Conservation (phyloP, 2,113 vertebrate genomes). For the Emydura subglobosa region DNA sequence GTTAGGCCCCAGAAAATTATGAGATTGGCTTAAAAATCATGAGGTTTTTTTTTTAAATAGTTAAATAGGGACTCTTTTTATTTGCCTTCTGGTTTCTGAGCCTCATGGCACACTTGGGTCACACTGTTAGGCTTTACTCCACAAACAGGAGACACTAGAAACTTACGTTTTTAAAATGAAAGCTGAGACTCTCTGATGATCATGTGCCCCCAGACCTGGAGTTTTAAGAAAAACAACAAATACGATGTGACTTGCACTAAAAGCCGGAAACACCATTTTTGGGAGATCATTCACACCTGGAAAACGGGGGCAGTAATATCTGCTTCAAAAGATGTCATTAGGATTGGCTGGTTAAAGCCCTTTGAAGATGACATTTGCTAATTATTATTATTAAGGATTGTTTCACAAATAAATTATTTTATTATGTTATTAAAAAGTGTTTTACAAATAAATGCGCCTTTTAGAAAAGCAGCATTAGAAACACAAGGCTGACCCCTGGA, state of each 20-base stretch:
- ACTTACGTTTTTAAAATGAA: neutral
- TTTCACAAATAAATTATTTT: constrained; percentile 65
- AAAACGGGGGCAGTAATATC: constrained; percentile 49
- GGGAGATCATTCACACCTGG: constrained; percentile 60
- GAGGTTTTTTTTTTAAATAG: neutral
- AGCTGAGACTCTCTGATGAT: constrained; percentile 40
- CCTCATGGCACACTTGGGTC: neutral
- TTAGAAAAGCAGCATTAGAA: constrained; percentile 59
- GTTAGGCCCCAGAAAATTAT: neutral
- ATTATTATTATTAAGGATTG: constrained; percentile 65
- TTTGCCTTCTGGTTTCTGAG: constrained; percentile 33
- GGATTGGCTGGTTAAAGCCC: constrained; percentile 66
- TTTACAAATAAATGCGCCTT: constrained; percentile 69
- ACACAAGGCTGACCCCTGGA: neutral
- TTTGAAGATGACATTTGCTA: constrained; percentile 43
- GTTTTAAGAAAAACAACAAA: constrained; percentile 50
- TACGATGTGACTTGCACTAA: constrained; percentile 51
- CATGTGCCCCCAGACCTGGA: constrained; percentile 41
- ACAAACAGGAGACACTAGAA: constrained; percentile 26
- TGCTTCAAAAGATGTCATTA: constrained; percentile 24
- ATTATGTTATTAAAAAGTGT: constrained; percentile 14
- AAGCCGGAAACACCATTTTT: constrained; percentile 60
- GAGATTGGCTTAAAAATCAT: neutral
- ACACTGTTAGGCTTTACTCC: neutral
- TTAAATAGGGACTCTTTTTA: neutral